Base-by-base conservation (phyloP, 1,140 invertebrate species). In the Episyrphus balteatus region DNA sequence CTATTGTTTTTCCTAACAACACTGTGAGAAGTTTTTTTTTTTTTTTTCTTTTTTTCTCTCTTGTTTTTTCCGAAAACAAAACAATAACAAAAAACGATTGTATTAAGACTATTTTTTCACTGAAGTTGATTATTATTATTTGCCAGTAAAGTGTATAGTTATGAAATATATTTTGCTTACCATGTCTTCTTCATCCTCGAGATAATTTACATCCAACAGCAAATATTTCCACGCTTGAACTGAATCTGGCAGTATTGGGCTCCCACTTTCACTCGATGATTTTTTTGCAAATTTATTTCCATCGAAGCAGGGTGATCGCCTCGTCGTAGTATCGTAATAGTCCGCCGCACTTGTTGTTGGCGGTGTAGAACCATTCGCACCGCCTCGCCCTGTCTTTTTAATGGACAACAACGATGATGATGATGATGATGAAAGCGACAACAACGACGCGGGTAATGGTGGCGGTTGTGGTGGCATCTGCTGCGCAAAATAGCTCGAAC, bases 161-260 rank as follows among this genome's bases (percentile, higher is more conserved):
- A 42, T n/a, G 15, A 13, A 19, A 45, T 6, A 26, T 26, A 5
- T 26, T 26, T 26, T 8, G 59, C 63, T 65, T 48, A 68, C 65
- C 65, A 68, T 57, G 36, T 68, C 65, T 55, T 68, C 65, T 53
- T 68, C 65, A 53, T 68, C 65, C 51, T 68, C 65, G 40, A 58
- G 53, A 32, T 53, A 57, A 41, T 62, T 49, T 13, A 62, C 54
- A 53, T 59, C 47, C 44, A 62, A 53, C 18, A 56, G 43, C 17
- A 59, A 48, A 17, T 50, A 48, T 37, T 60, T 60, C 65, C 65
- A 68, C 6, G 60, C 64, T 42, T 58, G 44, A 32, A 68, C 62
- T 2, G 60, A 59, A 21, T 48, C 50, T 17, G 61, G 47, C 2
- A 56, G 19, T 33, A 62, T 38, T 1, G 58, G 51, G n/a, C n/a